Base-by-base conservation (phyloP, 2,113 vertebrate genomes). In the Dissostichus mawsoni region DNA sequence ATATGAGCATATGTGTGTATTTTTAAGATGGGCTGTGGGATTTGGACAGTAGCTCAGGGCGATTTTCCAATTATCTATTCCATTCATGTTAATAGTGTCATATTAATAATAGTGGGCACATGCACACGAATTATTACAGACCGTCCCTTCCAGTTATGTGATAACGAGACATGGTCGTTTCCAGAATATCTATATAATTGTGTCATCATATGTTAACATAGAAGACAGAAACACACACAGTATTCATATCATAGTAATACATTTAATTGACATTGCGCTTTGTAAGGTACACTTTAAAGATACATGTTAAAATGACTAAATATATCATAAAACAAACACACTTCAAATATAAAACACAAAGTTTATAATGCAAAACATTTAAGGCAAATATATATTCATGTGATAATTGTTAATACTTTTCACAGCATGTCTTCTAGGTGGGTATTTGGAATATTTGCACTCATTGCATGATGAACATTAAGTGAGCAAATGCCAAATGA, bases 51-150 rank as follows among this genome's bases (percentile, higher is more conserved):
- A 57, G 70, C 70, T 74, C 36, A 45, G 25, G 81, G 81, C 65
- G 36, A 50, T 69, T 36, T 80, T 82, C 18, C 25, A 71, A 82
- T 78, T 48, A 80, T 47, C 63, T 83, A 1, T 53, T 74, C 74
- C 48, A 65, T 63, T 62, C n/a, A 66, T 58, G 53, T 57, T 62
- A 56, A 65, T 70, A 50, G 7, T 68, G 25, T 71, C 75, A 76
- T 41, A 41, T 41, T 41, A 41, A 41, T 41, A 41, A 41, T 8
- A 41, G 36, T 41, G 36, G 36, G 36, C 36, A 41, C 36, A 41
- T 8, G 8, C 67, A 63, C 50, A 45, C 64, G 29, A 25, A 11
- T 51, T 18, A 53, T 80, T 74, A 55, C 45, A 50, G 8, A 20
- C 23, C n/a, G 6, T 17, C 23, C n/a, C 25, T 12, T 33, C 50